phyloP scores from a whole-genome alignment of 2,113 vertebrate species.

The Phyllopteryx taeniolatus region DNA sequence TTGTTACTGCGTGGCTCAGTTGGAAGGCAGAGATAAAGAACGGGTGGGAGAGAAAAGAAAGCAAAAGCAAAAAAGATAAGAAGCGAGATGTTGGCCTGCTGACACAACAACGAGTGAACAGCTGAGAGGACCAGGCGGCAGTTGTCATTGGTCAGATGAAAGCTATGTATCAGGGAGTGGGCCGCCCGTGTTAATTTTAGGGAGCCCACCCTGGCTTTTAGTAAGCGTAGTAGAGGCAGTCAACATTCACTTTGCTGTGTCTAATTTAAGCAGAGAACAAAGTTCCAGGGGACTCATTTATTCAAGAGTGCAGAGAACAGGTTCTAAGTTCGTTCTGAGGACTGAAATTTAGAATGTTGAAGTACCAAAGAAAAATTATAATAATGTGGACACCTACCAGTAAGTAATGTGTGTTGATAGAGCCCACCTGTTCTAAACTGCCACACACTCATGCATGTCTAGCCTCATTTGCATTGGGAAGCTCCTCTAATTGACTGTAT shows the following conservation, averaged over 20 bases:
- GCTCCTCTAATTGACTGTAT: no score
- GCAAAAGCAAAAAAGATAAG: slow-evolving; percentile 1
- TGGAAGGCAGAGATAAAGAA: slow-evolving; percentile 10
- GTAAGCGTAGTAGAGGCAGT: slow-evolving; percentile 46
- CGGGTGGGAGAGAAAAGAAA: not conserved
- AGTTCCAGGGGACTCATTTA: slow-evolving; percentile 13
- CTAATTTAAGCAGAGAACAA: slow-evolving; percentile 61
- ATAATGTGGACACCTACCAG: no score
- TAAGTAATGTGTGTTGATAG: no score
- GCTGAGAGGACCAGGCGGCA: slow-evolving; percentile 69
- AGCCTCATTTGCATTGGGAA: no score
- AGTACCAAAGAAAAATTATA: no score
- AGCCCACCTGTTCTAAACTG: no score
- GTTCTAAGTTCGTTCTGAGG: not conserved
- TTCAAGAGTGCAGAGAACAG: not conserved
- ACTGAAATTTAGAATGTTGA: no score
- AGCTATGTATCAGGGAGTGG: slow-evolving; percentile 65
- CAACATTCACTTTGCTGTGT: slow-evolving; percentile 40
- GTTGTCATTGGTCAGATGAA: slow-evolving; percentile 73
- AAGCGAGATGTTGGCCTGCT: slow-evolving; percentile 34
- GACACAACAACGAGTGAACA: slow-evolving; percentile 67
- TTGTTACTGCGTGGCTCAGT: slow-evolving; percentile 35
- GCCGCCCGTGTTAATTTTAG: slow-evolving; percentile 76
- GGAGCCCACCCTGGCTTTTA: slow-evolving; percentile 58
- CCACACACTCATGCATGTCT: no score